phyloP scores from a whole-genome alignment of 2,797 vertebrate genomes.

The Tympanoctomys barrerae region DNA sequence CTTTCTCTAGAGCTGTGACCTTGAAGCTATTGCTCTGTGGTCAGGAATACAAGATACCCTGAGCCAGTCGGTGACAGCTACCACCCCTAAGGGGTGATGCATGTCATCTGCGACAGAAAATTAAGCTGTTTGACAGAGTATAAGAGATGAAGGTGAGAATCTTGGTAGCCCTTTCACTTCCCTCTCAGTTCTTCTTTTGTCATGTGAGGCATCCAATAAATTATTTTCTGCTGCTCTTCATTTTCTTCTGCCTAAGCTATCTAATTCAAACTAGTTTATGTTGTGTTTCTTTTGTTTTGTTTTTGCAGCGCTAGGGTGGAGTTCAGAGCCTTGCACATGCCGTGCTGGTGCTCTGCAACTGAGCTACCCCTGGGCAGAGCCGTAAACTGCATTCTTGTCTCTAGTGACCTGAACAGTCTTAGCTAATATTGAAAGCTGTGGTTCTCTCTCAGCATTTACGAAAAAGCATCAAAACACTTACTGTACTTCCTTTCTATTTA shows the following conservation, averaged over 20 bases:
- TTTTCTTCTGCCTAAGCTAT: background rate
- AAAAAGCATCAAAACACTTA: background rate
- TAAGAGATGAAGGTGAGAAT: background rate
- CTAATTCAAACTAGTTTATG: background rate
- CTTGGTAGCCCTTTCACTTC: background rate
- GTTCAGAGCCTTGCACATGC: background rate
- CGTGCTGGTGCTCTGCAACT: background rate
- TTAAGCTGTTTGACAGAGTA: background rate
- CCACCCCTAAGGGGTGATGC: background rate
- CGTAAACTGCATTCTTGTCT: background rate
- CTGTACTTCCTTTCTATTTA: slow-evolving; percentile 29
- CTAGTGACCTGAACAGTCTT: background rate
- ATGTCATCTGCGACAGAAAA: background rate
- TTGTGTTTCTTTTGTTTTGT: background rate
- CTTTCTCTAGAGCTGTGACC: background rate
- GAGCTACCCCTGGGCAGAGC: background rate
- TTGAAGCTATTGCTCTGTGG: background rate
- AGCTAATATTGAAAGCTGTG: background rate
- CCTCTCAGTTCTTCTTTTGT: background rate
- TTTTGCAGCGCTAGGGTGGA: background rate
- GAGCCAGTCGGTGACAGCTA: background rate
- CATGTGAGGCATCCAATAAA: background rate
- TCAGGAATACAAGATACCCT: background rate
- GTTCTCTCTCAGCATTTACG: background rate
- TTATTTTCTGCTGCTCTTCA: background rate